Percentiles rank a stretch among this genome's conserved stretches.
Conservation (phyloP, 2,888 invertebrate species). For the Mesoligia furuncula region DNA sequence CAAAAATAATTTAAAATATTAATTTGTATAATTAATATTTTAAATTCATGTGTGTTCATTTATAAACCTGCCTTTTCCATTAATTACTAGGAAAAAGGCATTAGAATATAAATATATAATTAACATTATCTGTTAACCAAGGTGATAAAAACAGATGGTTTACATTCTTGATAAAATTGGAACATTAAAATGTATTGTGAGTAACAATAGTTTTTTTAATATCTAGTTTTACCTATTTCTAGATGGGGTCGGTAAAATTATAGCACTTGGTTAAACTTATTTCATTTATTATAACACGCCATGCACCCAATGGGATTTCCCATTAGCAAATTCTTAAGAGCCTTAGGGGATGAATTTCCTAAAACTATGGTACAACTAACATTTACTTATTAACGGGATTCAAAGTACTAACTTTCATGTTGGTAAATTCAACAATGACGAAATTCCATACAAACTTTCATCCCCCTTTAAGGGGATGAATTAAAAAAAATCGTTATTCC, state of each 20-base stretch:
- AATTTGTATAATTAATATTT: no score
- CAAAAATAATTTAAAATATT: no score
- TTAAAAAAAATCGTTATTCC: no score
- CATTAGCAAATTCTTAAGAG: not conserved
- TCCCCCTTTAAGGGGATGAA: no score
- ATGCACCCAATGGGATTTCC: not conserved
- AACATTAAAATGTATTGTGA: conserved; percentile 19
- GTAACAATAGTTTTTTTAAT: not conserved
- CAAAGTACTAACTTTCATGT: not conserved
- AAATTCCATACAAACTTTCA: not conserved
- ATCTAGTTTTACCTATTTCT: not conserved
- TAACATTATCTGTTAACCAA: conserved; percentile 12
- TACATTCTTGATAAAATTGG: conserved; percentile 24
- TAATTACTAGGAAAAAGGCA: not conserved
- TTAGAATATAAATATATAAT: conserved; percentile 19
- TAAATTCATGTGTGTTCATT: not conserved
- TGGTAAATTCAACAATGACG: not conserved
- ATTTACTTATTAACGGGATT: not conserved
- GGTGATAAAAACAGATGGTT: conserved; percentile 26
- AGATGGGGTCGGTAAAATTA: not conserved
- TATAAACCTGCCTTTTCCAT: not conserved
- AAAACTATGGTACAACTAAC: not conserved
- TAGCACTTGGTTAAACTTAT: not conserved
- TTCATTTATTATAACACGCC: not conserved
- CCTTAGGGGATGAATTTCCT: not conserved